A percentile compares a stretch with the other conserved stretches of the same genome.
These are phyloP conservation scores for Cotesia congregata DNA, from an alignment of 2,888 invertebrate genomes.

Conservation along the genomic window DNA sequence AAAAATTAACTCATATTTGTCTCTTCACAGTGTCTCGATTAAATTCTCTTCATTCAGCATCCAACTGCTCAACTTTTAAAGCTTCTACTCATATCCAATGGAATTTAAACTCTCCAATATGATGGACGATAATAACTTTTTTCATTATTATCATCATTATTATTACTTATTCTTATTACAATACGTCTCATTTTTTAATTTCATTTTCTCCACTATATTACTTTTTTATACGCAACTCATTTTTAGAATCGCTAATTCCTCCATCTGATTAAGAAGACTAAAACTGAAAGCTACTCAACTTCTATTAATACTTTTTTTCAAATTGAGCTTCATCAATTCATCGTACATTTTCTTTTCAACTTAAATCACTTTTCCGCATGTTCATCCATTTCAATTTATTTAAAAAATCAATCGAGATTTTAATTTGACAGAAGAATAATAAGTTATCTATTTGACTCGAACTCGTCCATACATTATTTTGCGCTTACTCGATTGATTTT, in stretches of 20 bases:
- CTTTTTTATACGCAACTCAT: neutral
- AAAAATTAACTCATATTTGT: conserved; percentile 69
- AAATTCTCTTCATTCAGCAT: conserved; percentile 62
- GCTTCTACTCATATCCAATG: conserved; percentile 54
- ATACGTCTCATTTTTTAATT: neutral
- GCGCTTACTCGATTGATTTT: neutral
- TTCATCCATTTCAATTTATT: too few relatives aligned
- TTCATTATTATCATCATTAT: neutral
- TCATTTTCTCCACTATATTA: neutral
- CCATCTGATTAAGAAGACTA: neutral
- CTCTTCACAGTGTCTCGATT: conserved; percentile 63
- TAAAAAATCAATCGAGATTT: too few relatives aligned
- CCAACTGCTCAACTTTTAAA: conserved; percentile 65
- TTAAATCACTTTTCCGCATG: too few relatives aligned
- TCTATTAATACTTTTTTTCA: too few relatives aligned
- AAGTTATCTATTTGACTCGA: too few relatives aligned
- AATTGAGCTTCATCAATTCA: too few relatives aligned
- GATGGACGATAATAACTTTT: conserved; percentile 18
- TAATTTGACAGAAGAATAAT: too few relatives aligned
- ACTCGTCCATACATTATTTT: neutral
- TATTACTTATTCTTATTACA: neutral
- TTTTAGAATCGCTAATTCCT: neutral
- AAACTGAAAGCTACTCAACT: neutral
- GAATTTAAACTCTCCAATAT: conserved; percentile 25
- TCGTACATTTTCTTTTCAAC: too few relatives aligned